These are phyloP conservation scores for Neoscelio sp. DNA, from an alignment of 2,888 invertebrate genomes.

Conservation along the genomic window DNA sequence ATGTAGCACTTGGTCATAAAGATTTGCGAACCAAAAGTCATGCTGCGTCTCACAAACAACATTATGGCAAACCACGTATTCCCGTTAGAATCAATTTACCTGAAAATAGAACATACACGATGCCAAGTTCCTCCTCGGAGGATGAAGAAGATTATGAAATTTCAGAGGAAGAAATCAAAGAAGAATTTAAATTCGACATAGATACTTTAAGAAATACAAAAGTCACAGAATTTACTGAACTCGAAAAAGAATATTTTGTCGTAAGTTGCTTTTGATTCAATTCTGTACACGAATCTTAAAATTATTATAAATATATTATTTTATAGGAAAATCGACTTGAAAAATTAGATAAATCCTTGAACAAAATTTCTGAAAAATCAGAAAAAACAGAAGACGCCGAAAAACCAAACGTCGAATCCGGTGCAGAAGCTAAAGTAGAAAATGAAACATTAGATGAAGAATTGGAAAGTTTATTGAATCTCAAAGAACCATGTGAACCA, in stretches of 20 bases:
- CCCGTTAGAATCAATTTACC: conserved; percentile 7
- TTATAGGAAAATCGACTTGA: too few species aligned
- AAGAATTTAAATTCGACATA: background rate
- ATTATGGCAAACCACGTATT: background rate
- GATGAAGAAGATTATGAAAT: conserved; percentile 15
- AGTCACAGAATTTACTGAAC: conserved; percentile 6
- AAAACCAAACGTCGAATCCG: too few species aligned
- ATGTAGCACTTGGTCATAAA: conserved; percentile 30
- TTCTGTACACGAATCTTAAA: too few species aligned
- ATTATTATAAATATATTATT: too few species aligned
- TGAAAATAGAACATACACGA: conserved; percentile 26
- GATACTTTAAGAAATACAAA: conserved; percentile 1
- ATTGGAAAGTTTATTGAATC: conserved; percentile 19
- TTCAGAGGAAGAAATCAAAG: conserved; percentile 7
- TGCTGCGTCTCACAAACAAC: conserved; percentile 9
- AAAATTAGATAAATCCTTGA: too few species aligned
- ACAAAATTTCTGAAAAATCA: too few species aligned
- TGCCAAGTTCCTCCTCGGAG: conserved; percentile 34
- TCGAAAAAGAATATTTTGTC: conserved; percentile 32
- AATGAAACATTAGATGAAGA: conserved; percentile 8
- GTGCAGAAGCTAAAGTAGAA: background rate
- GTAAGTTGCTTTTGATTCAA: conserved; percentile 25
- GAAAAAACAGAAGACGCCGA: too few species aligned
- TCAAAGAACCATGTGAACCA: background rate
- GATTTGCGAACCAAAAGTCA: conserved; percentile 36